phyloP scores from a whole-genome alignment of 2,113 vertebrate genomes.

The Neopipo cinnamomea region DNA sequence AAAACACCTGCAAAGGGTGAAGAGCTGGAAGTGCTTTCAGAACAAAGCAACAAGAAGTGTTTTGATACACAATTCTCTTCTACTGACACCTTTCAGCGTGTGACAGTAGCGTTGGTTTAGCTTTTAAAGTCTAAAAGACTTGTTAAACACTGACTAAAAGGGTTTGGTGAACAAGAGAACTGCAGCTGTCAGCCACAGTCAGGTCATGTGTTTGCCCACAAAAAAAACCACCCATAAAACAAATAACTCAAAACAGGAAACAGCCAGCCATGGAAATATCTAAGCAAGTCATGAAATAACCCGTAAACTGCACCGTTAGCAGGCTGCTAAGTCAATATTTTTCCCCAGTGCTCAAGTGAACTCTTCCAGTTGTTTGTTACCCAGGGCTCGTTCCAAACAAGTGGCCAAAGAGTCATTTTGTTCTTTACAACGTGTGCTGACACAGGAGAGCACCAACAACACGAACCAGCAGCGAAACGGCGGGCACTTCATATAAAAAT shows the following conservation, averaged over 20 bases:
- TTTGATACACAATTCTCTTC: neutral
- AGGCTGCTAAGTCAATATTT: neutral
- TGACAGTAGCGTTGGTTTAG: neutral
- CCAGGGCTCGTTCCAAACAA: neutral
- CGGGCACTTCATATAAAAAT: neutral
- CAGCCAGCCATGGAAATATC: slow-evolving; percentile 38
- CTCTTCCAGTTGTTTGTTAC: neutral
- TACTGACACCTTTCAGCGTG: neutral
- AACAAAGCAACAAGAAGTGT: neutral
- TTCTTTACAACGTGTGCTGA: rapidly evolving
- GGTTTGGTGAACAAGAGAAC: slow-evolving; percentile 5
- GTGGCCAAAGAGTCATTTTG: neutral
- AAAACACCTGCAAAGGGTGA: neutral
- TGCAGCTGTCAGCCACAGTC: slow-evolving; percentile 49
- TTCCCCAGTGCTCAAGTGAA: neutral
- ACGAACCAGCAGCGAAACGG: neutral
- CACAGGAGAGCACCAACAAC: neutral
- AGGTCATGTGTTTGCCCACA: slow-evolving; percentile 48
- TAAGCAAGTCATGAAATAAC: neutral
- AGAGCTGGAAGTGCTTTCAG: neutral
- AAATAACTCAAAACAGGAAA: slow-evolving; percentile 1
- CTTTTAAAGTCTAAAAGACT: slow-evolving; percentile 2
- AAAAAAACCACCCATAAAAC: neutral
- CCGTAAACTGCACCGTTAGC: neutral
- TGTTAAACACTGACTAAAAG: slow-evolving; percentile 19